Evolutionary conservation across 2,113 vertebrate genomes (phyloP), one percentile per base, ranked within the genome.

Genomic region (Natator depressus): DNA sequence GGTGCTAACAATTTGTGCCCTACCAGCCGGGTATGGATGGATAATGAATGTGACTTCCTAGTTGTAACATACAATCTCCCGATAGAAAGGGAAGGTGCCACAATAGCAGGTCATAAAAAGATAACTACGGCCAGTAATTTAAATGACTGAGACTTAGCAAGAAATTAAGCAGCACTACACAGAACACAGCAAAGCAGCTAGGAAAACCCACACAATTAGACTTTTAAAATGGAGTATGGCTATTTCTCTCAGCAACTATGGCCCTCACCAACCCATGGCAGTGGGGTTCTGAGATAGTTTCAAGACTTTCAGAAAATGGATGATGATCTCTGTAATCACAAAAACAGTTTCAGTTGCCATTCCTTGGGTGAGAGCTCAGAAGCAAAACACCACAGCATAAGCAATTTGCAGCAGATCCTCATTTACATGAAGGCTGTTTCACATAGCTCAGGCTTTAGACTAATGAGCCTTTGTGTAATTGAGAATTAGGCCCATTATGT

Each of bases 171-270:
- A 93, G 95, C 95, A 47, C 82, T 17, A 65, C 3, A 1, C 84
- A 85, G 92, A 16, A 0, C 0, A 92, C 38, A 88, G 79, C 91
- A 78, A 91, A 69, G 42, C 95, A 46, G 24, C 38, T 94, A 87
- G 57, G 94, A 97, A 96, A 51, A 97, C 94, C 94, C 94, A 94
- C 94, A 90, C 49, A 85, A 94, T 3, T 82, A 83, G 88, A 87
- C 93, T 96, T 94, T 84, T 96, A 97, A 96, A 97, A 97, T 94
- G 96, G 96, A 96, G 95, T 89, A 90, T 13, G 89, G 8, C 84
- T 42, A 62, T 0, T 88, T 93, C 90, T 69, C 93, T 5, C 0
- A 2, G 76, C 93, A 38, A 8, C 16, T 6, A 78, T 93, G 85
- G 93, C 42, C 84, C 75, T 85, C 93, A 5, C 54, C 92, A 75